Base-by-base conservation (phyloP, 2,113 vertebrate genomes). In the Rhagologus leucostigma region DNA sequence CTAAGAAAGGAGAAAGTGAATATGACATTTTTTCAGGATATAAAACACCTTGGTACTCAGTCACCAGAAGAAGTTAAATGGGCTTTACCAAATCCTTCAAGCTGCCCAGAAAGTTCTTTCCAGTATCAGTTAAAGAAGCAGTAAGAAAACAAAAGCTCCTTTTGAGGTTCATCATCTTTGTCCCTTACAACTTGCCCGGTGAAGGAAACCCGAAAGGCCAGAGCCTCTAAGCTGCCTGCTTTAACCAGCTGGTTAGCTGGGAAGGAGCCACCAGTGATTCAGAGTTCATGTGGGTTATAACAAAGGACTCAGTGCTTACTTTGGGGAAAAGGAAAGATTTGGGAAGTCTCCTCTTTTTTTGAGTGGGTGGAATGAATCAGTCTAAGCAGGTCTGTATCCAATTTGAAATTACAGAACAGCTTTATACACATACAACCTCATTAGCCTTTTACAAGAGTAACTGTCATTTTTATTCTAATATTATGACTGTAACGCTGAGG, bases 381-480 rank as follows among this genome's bases (percentile, higher is more conserved):
- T 22, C 46, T 22, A 3, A 67, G 60, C 29, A 87, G 50, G 47
- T 68, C 80, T 92, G 57, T 30, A 87, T 55, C 44, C 0, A 10
- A 71, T 44, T 46, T 90, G 84, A 90, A 94, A 92, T 84, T 90
- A 84, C 52, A 78, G 56, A 90, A 84, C 60, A 90, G 60, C 57
- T 92, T 64, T 59, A 88, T 16, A 64, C 41, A 77, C 80, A 92
- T 3, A 26, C 47, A 95, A 93, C 80, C 90, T 95, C 88, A 92
- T 94, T 86, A 96, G 88, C 78, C 88, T 90, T 90, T 96, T 86
- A 96, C 88, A 96, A 81, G 92, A 96, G 49, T n/a, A 96, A 84
- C 76, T 90, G 92, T 93, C 96, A 96, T 90, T 86, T 96, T 95
- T 90, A 90, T 93, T 95, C 88, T 53, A 90, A 90, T 94, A 70